phyloP scores from a whole-genome alignment of 2,797 vertebrate species.

The Catharus ustulatus region DNA sequence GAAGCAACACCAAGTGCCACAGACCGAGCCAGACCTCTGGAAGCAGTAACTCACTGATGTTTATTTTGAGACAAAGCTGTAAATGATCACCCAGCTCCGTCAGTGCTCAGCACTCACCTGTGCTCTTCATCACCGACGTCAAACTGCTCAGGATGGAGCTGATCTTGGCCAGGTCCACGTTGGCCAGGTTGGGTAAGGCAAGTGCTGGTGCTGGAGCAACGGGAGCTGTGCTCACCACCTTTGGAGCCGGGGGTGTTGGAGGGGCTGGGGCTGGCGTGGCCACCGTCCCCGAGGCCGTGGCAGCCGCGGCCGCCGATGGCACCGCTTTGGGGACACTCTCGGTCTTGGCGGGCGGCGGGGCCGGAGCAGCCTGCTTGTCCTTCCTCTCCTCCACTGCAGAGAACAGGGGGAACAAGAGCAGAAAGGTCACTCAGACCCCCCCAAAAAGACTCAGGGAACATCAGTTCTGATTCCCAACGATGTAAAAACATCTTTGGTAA shows the following conservation, averaged over 20 bases:
- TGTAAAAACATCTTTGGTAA: fast-evolving
- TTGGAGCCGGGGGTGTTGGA: constrained; percentile 49
- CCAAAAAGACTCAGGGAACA: fast-evolving
- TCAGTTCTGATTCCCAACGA: background rate
- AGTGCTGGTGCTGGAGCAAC: constrained; percentile 45
- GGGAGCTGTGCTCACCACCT: constrained; percentile 47
- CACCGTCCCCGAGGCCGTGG: background rate
- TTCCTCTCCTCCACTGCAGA: constrained; percentile 84
- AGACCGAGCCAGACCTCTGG: background rate
- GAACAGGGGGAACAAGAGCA: background rate
- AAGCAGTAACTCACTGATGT: fast-evolving
- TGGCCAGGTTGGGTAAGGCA: constrained; percentile 88
- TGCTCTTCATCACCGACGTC: constrained; percentile 95
- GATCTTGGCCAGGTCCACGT: constrained; percentile 97
- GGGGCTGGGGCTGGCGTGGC: background rate
- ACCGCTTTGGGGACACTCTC: constrained; percentile 59
- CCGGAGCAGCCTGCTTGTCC: constrained; percentile 74
- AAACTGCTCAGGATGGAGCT: constrained; percentile 96
- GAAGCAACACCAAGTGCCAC: fast-evolving
- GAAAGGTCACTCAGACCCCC: background rate
- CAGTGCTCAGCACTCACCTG: constrained; percentile 79
- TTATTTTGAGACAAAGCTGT: background rate
- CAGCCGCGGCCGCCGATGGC: background rate
- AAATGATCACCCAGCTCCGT: background rate
- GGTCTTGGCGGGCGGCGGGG: constrained; percentile 16